Conservation (phyloP, 1,140 invertebrate species). For the Drosophila persimilis region DNA sequence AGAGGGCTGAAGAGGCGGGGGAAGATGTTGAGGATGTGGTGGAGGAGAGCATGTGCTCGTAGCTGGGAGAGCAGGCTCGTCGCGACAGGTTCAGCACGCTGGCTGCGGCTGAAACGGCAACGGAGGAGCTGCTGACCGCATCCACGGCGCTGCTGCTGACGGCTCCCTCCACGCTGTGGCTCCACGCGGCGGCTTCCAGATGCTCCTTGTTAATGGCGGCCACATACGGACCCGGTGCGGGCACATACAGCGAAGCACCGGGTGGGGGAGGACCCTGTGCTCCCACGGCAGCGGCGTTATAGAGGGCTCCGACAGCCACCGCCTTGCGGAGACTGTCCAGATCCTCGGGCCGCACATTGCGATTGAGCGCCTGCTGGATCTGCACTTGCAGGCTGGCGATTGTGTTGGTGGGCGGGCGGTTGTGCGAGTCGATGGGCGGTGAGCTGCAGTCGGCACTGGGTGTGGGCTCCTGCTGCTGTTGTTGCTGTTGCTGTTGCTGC, state of each 20-base stretch:
- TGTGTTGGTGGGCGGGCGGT: slow-evolving; percentile 61
- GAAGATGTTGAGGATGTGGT: slow-evolving; percentile 60
- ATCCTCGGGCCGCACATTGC: slow-evolving; percentile 72
- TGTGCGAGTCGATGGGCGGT: slow-evolving; percentile 68
- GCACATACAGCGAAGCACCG: slow-evolving; percentile 24
- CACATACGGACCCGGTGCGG: slow-evolving; percentile 13
- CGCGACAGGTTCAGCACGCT: slow-evolving; percentile 88
- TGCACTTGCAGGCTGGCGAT: slow-evolving; percentile 72
- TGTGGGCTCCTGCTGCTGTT: slow-evolving; percentile 41
- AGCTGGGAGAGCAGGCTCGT: slow-evolving; percentile 81
- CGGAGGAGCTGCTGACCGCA: slow-evolving; percentile 64
- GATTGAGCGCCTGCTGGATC: slow-evolving; percentile 69
- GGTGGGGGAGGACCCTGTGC: slow-evolving; percentile 24
- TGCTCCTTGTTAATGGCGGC: slow-evolving; percentile 58
- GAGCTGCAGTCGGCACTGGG: slow-evolving; percentile 50
- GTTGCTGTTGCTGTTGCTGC: slow-evolving; percentile 35
- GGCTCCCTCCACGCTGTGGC: slow-evolving; percentile 39
- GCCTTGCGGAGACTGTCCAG: slow-evolving; percentile 75
- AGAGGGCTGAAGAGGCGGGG: slow-evolving; percentile 48
- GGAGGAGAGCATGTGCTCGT: slow-evolving; percentile 75
- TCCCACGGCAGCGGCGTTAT: slow-evolving; percentile 54
- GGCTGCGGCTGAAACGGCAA: slow-evolving; percentile 67
- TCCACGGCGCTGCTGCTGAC: slow-evolving; percentile 74
- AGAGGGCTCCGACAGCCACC: slow-evolving; percentile 67
- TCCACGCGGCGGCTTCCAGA: slow-evolving; percentile 56